A percentile compares a stretch with the other conserved stretches of the same genome.
Evolutionary conservation across 1,140 invertebrate species (phyloP).

Genomic region (Palaemon carinicauda): DNA sequence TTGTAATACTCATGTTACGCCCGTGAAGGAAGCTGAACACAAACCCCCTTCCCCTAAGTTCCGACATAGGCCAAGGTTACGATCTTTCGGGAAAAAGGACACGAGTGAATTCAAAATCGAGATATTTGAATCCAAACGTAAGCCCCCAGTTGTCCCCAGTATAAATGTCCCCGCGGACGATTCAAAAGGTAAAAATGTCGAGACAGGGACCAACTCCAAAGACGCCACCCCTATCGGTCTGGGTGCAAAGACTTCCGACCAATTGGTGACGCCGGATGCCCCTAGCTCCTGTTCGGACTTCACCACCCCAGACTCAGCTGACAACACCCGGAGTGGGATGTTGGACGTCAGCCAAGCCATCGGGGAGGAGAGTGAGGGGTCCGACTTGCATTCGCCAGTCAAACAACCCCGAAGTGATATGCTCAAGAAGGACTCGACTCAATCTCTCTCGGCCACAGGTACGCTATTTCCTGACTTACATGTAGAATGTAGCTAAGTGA

Average conservation of each 20-base stretch:
- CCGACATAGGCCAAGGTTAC: background rate
- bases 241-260: background rate
- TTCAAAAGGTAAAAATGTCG: too few species aligned
- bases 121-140: slow-evolving; percentile 41
- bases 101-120: slow-evolving; percentile 47
- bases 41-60: slow-evolving; percentile 2
- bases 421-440: background rate
- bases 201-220: background rate
- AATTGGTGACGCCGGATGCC: background rate
- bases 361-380: slow-evolving; percentile 37
- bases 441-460: background rate
- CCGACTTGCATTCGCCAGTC: slow-evolving; percentile 21
- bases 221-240: too few species aligned
- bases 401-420: background rate
- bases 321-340: slow-evolving; percentile 5
- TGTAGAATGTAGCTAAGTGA: too few species aligned
- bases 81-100: slow-evolving; percentile 22
- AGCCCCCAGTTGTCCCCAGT: slow-evolving; percentile 9
- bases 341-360: slow-evolving; percentile 43
- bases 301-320: slow-evolving; percentile 37
- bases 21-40: background rate
- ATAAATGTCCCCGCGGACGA: background rate
- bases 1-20: background rate
- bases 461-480: too few species aligned
- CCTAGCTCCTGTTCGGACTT: slow-evolving; percentile 23